A percentile compares a stretch with the other conserved stretches of the same genome.
Conservation (phyloP, 2,113 vertebrate genomes). For the Odocoileus hemionus region DNA sequence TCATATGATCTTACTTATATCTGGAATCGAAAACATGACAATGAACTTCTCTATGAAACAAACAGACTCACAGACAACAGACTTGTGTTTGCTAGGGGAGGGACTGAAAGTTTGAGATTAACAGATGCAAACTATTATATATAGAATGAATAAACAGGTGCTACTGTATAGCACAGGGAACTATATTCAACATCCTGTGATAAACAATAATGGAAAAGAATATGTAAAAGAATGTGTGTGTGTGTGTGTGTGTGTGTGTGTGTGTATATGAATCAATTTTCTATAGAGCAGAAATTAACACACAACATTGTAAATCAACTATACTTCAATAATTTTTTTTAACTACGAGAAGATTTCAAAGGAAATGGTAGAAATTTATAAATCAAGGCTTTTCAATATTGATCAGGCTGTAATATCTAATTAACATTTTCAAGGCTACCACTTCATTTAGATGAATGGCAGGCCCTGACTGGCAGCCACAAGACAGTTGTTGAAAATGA, state of each 20-base stretch:
- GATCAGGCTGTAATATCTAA: constrained; percentile 75
- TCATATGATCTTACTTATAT: background rate
- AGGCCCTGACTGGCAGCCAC: constrained; percentile 73
- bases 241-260: too few relatives aligned
- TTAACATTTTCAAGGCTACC: constrained; percentile 80
- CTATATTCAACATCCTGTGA: background rate
- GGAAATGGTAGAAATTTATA: constrained; percentile 75
- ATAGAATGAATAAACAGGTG: background rate
- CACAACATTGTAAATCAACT: background rate
- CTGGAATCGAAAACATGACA: background rate
- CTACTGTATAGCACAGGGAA: background rate
- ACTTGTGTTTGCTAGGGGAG: background rate
- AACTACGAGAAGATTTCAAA: constrained; percentile 66
- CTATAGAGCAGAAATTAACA: background rate
- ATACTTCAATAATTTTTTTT: background rate
- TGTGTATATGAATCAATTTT: too few relatives aligned
- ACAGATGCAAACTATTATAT: background rate
- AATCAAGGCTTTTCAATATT: constrained; percentile 79
- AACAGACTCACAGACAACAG: background rate
- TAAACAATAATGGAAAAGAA: background rate
- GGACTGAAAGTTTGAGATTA: background rate
- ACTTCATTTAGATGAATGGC: constrained; percentile 79
- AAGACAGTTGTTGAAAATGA: constrained; percentile 77
- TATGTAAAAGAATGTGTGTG: background rate
- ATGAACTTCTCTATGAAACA: background rate